These are phyloP conservation scores for Meriones psammophilus DNA, from an alignment of 2,797 vertebrate genomes.

Conservation along the genomic window DNA sequence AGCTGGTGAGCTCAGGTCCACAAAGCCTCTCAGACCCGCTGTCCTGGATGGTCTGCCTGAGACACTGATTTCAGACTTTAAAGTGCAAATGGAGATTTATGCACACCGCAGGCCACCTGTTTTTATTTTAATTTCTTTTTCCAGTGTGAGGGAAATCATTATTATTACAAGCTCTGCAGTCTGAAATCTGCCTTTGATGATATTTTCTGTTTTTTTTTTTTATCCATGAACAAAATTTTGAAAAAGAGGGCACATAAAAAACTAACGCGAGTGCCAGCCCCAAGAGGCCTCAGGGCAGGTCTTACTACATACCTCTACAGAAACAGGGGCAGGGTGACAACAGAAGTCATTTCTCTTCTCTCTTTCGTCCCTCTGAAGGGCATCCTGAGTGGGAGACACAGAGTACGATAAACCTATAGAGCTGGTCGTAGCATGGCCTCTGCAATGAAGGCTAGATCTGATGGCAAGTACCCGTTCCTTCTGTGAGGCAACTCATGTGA, in stretches of 20 bases:
- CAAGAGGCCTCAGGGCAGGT: not conserved
- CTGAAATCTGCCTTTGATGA: not conserved
- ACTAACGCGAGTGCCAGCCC: too few relatives aligned
- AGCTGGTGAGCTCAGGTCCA: not conserved
- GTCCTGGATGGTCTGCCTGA: accelerated
- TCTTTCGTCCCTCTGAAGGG: not conserved
- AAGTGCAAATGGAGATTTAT: not conserved
- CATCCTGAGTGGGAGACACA: not conserved
- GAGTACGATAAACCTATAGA: not conserved
- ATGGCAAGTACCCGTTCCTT: not conserved
- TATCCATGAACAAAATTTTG: not conserved
- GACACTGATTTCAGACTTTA: not conserved
- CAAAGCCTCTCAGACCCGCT: not conserved
- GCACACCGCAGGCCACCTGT: not conserved
- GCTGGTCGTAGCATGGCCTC: too few relatives aligned
- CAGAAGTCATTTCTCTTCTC: not conserved
- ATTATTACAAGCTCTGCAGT: not conserved
- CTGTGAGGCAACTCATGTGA: too few relatives aligned
- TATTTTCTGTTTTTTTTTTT: not conserved
- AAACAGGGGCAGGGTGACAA: not conserved
- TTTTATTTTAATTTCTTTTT: not conserved
- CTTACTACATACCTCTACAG: too few relatives aligned
- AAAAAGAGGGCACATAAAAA: not conserved
- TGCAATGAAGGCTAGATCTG: accelerated
- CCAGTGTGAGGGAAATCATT: not conserved